A percentile compares a stretch with the other conserved stretches of the same genome.
phyloP scores from a whole-genome alignment of 2,888 invertebrate genomes.

The Torymus texanus region DNA sequence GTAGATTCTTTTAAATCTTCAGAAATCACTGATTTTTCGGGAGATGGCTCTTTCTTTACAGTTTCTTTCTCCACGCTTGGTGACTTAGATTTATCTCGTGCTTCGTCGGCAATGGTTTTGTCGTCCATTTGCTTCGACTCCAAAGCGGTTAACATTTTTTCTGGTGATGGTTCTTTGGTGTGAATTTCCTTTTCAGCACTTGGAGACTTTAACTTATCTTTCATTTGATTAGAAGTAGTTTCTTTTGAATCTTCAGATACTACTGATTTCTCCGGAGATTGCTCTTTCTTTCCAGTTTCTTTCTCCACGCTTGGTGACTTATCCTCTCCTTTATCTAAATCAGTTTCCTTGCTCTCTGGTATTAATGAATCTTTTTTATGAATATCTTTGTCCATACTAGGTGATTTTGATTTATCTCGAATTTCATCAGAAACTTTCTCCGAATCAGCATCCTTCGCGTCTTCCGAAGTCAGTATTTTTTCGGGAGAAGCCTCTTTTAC shows the following conservation, averaged over 20 bases:
- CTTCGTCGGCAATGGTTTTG: not conserved
- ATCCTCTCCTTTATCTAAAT: too few relatives aligned
- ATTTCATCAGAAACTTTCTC: too few relatives aligned
- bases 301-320: slow-evolving; percentile 54
- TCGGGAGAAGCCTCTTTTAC: slow-evolving; percentile 46
- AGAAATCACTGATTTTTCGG: too few relatives aligned
- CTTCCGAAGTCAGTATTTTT: too few relatives aligned
- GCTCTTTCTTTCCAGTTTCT: slow-evolving; percentile 45
- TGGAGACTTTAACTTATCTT: not conserved
- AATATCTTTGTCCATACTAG: not conserved
- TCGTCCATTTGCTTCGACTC: too few relatives aligned
- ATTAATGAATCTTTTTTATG: not conserved
- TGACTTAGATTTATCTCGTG: slow-evolving; percentile 39
- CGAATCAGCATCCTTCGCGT: too few relatives aligned
- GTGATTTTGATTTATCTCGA: not conserved
- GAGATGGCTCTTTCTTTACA: too few relatives aligned
- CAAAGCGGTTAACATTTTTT: not conserved
- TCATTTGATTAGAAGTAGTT: not conserved
- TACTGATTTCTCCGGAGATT: not conserved
- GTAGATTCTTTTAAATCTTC: not conserved
- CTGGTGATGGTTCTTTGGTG: not conserved
- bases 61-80: slow-evolving; percentile 9
- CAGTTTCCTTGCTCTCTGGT: too few relatives aligned
- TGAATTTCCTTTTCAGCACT: slow-evolving; percentile 1
- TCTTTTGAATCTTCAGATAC: not conserved